Evolutionary conservation across 2,888 invertebrate species (phyloP).

Genomic region (Epinotia demarniana): DNA sequence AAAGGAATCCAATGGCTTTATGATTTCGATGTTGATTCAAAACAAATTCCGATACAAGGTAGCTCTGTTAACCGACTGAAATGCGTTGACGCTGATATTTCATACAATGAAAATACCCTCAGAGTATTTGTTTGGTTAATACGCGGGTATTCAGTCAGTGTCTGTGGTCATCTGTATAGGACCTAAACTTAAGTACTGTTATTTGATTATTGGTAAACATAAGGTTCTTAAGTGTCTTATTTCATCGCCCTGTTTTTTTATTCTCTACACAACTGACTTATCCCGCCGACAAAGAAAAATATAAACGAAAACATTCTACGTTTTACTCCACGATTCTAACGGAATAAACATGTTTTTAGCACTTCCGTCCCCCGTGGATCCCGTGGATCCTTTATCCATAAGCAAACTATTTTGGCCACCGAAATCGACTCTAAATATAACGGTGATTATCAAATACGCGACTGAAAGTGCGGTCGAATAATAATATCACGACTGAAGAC

Average conservation of each 20-base stretch:
- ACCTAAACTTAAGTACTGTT: too few species aligned
- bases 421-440: constrained; percentile 28
- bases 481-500: constrained; percentile 57
- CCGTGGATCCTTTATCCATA: not conserved
- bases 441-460: constrained; percentile 29
- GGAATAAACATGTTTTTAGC: constrained; percentile 36
- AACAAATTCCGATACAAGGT: constrained; percentile 4
- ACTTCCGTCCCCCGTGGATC: constrained; percentile 23
- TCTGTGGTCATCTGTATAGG: too few species aligned
- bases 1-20: constrained; percentile 20
- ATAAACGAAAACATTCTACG: constrained; percentile 12
- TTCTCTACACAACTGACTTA: too few species aligned
- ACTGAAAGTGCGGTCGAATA: constrained; percentile 41
- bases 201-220: too few species aligned
- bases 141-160: too few species aligned
- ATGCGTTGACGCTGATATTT: not conserved
- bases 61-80: not conserved
- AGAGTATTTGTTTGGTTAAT: too few species aligned
- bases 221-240: too few species aligned
- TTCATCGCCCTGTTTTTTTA: too few species aligned
- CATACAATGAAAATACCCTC: too few species aligned
- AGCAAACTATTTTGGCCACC: constrained; percentile 16
- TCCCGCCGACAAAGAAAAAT: not conserved
- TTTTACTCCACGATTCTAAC: constrained; percentile 32
- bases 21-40: constrained; percentile 23